Base-by-base conservation (phyloP, 1,140 invertebrate genomes). In the Diprion similis region DNA sequence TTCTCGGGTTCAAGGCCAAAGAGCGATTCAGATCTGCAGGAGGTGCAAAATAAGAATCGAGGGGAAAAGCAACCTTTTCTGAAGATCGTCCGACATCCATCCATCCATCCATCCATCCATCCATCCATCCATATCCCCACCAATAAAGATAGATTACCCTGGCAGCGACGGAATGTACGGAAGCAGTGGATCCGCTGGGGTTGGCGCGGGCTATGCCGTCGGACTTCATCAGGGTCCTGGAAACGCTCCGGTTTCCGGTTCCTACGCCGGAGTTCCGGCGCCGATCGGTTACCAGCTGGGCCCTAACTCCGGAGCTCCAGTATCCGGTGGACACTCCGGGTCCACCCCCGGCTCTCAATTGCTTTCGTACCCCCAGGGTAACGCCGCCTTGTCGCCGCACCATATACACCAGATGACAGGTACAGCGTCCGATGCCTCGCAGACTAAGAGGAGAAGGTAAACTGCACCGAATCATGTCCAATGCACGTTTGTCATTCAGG, bases 371-470 rank as follows among this genome's bases (percentile, higher is more conserved):
- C 78, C 84, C 68, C 66, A 13, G 51, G 51, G 51, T 17, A 59
- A 59, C n/a, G n/a, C 84, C 71, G 83, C 82, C 68, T 74, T 84
- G 75, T 84, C 84, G 81, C 84, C 83, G 74, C 85, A 82, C 82
- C 87, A 86, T 65, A 86, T 83, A 46, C 83, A 87, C 71, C 88
- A 86, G 75, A 77, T 85, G 73, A 87, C 88, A 76, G 73, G 59
- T 13, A 74, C 78, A 10, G 75, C 72, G 72, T 76, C 84, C 67
- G 87, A 89, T 72, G 81, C 84, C 68, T 85, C 89, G 68, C 87
- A 88, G 73, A 84, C 86, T 18, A 91, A 90, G 80, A 84, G 89
- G 81, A 78, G 87, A 83, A 90, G 89, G 89, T 89, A 86, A 79
- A 71, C 18, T 37, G 1, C 24, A 37, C 24, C 24, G 24, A 37